phyloP scores from a whole-genome alignment of 2,797 vertebrate genomes.

The Crax fasciolata region DNA sequence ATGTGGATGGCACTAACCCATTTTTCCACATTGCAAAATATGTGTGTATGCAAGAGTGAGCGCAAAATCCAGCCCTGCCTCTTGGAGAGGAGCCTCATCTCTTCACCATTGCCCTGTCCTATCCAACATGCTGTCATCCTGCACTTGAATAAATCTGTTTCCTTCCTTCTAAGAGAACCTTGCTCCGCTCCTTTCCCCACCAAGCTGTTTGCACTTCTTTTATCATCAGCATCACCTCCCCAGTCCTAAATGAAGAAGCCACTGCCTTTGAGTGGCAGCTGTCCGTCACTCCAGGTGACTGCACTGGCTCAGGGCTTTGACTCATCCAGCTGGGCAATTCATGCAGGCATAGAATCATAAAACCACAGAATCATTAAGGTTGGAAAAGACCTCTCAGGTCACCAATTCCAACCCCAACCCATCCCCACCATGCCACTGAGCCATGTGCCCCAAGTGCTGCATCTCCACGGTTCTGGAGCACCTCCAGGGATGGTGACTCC shows the following conservation, averaged over 20 bases:
- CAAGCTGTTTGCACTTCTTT: background rate
- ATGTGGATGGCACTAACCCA: background rate
- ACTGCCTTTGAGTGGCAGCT: background rate
- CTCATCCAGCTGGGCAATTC: fast-evolving
- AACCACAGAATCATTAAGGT: background rate
- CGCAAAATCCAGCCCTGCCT: background rate
- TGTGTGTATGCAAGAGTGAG: fast-evolving
- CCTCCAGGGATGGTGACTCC: background rate
- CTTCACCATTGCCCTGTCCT: background rate
- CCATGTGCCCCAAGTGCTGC: no score
- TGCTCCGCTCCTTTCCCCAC: background rate
- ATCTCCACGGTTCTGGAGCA: no score
- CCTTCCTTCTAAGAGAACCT: background rate
- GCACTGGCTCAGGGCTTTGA: fast-evolving
- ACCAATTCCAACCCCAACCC: background rate
- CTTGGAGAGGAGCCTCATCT: background rate
- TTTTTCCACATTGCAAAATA: background rate
- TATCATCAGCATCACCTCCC: background rate
- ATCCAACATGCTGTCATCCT: fast-evolving
- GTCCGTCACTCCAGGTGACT: background rate
- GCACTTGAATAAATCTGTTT: background rate
- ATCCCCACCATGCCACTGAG: no score
- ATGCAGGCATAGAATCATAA: background rate
- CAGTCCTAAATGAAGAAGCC: background rate
- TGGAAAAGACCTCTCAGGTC: background rate